Base-by-base conservation (phyloP, 2,797 vertebrate genomes). In the Florisuga fusca region DNA sequence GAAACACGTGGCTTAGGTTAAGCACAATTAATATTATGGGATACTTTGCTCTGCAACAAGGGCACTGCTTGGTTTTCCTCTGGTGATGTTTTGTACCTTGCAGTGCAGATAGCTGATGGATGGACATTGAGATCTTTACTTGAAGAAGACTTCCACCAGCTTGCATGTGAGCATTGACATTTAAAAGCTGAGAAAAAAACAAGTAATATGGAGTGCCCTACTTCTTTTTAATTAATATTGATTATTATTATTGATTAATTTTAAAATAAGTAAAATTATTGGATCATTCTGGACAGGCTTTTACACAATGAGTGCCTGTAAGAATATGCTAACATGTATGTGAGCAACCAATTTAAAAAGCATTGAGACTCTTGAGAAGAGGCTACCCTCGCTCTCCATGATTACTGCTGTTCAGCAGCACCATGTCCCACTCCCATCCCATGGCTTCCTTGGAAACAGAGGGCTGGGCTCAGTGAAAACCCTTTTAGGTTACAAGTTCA, bases 1-100 rank as follows among this genome's bases (percentile, higher is more conserved):
- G 78, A 75, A 95, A 36, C 68, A 64, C 21, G 9, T 82, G 75
- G 46, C 74, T 95, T 91, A n/a, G 19, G 43, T 93, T 92, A 89
- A 87, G 72, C 2, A 9, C 46, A 62, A 34, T 93, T 95, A 72
- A 68, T 0, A 1, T 6, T 15, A 4, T 0, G 0, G 19, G 29
- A 31, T 81, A 13, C n/a, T 92, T 74, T 11, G 5, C 54, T 84
- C 19, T 87, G 59, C 78, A 62, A 22, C 55, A 51, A 51, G 48
- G n/a, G 48, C 17, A 7, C 34, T 74, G 36, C 85, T 90, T 53
- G 4, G 12, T 84, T 84, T 72, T 83, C 34, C 53, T 66, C 16
- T 79, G 51, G 10, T 41, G 46, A 72, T 46, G 13, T 72, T 89
- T 93, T 87, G 45, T 57, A 43, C 61, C 29, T 89, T 38, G 16